Conservation (phyloP, 2,113 vertebrate species). For the Hassar affinis region DNA sequence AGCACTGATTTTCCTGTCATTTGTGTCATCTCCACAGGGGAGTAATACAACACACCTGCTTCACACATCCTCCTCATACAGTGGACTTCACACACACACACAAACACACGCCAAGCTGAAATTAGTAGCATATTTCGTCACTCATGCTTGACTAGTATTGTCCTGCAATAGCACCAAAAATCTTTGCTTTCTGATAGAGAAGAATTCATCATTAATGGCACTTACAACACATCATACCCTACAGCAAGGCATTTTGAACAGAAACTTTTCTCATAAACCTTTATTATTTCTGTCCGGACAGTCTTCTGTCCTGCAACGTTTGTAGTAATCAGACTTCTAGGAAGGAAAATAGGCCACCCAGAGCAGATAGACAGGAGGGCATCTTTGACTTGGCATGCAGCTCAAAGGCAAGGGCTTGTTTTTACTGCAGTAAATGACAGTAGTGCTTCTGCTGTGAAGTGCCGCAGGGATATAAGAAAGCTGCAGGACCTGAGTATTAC, state of each 20-base stretch:
- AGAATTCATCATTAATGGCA: not conserved
- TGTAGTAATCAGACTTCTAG: slow-evolving; percentile 55
- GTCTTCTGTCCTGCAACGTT: slow-evolving; percentile 28
- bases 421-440: slow-evolving; percentile 69
- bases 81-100: not conserved
- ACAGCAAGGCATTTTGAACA: not conserved
- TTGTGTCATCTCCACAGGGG: slow-evolving; percentile 44
- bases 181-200: not conserved
- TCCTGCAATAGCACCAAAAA: not conserved
- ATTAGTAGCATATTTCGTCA: not conserved
- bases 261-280: not conserved
- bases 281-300: not conserved
- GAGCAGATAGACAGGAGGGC: slow-evolving; percentile 54
- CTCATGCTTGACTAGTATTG: slow-evolving; percentile 5
- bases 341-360: slow-evolving; percentile 48
- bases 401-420: slow-evolving; percentile 69
- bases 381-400: slow-evolving; percentile 67
- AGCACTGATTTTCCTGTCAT: slow-evolving; percentile 46
- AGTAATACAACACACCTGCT: slow-evolving; percentile 51
- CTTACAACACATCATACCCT: not conserved
- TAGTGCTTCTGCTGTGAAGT: slow-evolving; percentile 66
- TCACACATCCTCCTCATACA: slow-evolving; percentile 45
- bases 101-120: not conserved
- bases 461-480: slow-evolving; percentile 61
- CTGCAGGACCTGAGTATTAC: slow-evolving; percentile 52